Conservation (phyloP, 2,113 vertebrate genomes). For the Eupsittula cactorum region DNA sequence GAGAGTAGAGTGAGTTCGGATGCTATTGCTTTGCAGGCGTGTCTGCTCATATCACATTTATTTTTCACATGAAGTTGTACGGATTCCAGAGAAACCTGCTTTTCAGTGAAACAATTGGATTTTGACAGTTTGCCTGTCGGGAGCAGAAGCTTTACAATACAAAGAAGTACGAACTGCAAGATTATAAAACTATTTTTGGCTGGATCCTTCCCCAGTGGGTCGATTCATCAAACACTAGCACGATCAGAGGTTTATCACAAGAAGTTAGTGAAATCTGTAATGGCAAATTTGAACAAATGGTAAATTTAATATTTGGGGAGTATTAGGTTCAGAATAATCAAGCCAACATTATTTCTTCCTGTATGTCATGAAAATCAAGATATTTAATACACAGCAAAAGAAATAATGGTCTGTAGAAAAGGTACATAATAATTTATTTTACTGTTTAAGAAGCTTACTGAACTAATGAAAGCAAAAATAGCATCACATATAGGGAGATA, state of each 20-base stretch:
- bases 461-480: background rate
- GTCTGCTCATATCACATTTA: background rate
- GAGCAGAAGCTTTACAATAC: background rate
- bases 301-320: background rate
- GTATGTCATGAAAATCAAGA: background rate
- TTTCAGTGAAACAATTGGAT: background rate
- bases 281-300: background rate
- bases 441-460: background rate
- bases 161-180: background rate
- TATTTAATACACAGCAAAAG: background rate
- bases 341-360: background rate
- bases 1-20: accelerated
- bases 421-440: background rate
- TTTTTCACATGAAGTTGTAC: background rate
- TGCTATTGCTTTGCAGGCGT: background rate
- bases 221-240: background rate
- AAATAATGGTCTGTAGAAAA: background rate
- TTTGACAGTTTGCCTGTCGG: background rate
- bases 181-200: background rate
- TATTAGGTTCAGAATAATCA: background rate
- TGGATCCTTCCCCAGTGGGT: background rate
- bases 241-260: background rate
- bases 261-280: background rate
- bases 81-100: background rate
- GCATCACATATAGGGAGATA: background rate